Base-by-base conservation (phyloP, 1,140 invertebrate genomes). In the Euborellia annulipes region DNA sequence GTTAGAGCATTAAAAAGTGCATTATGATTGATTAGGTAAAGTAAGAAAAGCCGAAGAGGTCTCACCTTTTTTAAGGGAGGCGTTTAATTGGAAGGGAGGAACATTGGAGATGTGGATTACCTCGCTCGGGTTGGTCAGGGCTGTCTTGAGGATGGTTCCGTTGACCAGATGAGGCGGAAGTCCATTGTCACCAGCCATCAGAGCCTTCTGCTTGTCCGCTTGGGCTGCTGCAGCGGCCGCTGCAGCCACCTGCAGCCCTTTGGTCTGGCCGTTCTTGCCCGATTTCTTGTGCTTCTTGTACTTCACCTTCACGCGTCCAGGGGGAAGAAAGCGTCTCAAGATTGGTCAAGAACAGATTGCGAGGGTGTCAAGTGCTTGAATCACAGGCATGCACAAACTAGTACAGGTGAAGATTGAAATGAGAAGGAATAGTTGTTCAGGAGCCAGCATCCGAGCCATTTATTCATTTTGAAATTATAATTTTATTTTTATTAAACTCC, bases 201-300 rank as follows among this genome's bases (percentile, higher is more conserved):
- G 60, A 38, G 54, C 50, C 49, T 66, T 58, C 52, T 59, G 61
- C 40, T 63, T 55, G 47, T 59, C 38, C 59, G 58, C 43, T 60
- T 61, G n/a, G 61, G 57, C 21, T 48, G 59, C 50, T 53, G 63
- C 22, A 52, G 58, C 44, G 49, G 55, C 49, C 64, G 62, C 40
- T 64, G 61, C 39, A 63, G 62, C 44, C 66, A 51, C 23, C 23
- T 27, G 23, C 22, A 62, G 56, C 47, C 62, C 65, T 58, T 57
- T 65, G 64, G 53, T 66, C 67, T 66, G 68, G 53, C 67, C 72
- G 58, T 64, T 71, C 65, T 57, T 72, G 69, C 52, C 68, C 67
- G 73, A 72, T 60, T 93, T 91, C 71, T 92, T 92, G 65, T 94
- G 87, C 65, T 97, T 97, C 68, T 94, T 93, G 67, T 97, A 97